These are phyloP conservation scores for Ceraclea dissimilis DNA, from an alignment of 2,888 invertebrate genomes.

Conservation along the genomic window DNA sequence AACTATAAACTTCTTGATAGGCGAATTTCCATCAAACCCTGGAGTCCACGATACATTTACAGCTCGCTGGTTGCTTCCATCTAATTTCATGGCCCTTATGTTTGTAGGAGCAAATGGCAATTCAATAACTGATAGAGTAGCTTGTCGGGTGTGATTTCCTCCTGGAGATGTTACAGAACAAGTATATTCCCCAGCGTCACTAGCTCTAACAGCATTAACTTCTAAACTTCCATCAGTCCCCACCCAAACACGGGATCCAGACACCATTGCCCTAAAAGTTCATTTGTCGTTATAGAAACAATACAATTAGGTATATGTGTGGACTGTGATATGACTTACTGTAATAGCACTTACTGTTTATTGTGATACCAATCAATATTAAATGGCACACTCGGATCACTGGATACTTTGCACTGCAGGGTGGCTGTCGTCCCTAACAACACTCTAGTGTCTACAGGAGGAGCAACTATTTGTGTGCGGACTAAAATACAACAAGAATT, in stretches of 20 bases:
- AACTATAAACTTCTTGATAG: conserved; percentile 84
- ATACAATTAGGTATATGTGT: background rate
- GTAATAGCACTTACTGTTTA: conserved; percentile 56
- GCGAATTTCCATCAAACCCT: conserved; percentile 96
- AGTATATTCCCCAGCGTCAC: conserved; percentile 90
- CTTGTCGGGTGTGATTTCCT: conserved; percentile 86
- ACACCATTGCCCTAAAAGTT: conserved; percentile 40
- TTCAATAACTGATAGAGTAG: conserved; percentile 77
- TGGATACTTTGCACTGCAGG: conserved; percentile 89
- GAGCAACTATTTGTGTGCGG: conserved; percentile 87
- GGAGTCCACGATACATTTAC: conserved; percentile 93
- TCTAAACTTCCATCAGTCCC: conserved; percentile 77
- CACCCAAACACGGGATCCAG: conserved; percentile 64
- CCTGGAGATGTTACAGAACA: conserved; percentile 86
- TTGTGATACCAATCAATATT: conserved; percentile 86
- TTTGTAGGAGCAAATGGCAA: conserved; percentile 90
- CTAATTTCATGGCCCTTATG: conserved; percentile 65
- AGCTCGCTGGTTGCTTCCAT: conserved; percentile 59
- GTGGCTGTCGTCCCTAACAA: conserved; percentile 89
- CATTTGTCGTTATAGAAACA: conserved; percentile 4
- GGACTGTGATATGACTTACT: background rate
- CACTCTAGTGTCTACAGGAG: conserved; percentile 86
- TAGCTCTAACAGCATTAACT: conserved; percentile 81
- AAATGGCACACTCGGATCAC: conserved; percentile 81
- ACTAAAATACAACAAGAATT: conserved; percentile 48